Evolutionary conservation across 2,888 invertebrate species (phyloP).

Genomic region (Hemaris fuciformis): DNA sequence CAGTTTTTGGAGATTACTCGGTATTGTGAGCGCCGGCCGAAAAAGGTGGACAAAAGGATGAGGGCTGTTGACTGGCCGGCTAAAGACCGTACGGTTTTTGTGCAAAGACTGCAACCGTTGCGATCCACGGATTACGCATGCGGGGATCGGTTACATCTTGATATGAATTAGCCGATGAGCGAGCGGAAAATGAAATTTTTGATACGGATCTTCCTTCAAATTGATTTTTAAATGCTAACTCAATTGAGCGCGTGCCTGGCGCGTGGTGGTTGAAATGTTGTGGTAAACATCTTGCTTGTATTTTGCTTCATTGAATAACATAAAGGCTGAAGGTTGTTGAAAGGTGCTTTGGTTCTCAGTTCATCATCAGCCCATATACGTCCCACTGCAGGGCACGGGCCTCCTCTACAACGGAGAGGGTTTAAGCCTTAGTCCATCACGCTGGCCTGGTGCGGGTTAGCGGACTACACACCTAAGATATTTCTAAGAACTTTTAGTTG

Average conservation of each 20-base stretch:
- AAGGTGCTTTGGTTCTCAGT: too few relatives aligned
- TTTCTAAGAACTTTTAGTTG: too few relatives aligned
- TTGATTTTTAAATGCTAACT: slow-evolving; percentile 42
- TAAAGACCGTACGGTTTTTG: slow-evolving; percentile 17
- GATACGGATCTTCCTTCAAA: slow-evolving; percentile 43
- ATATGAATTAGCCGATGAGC: slow-evolving; percentile 19
- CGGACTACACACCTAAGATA: too few relatives aligned
- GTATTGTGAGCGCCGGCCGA: slow-evolving; percentile 68
- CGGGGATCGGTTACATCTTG: slow-evolving; percentile 31
- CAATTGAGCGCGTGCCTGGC: slow-evolving; percentile 23
- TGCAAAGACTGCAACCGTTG: slow-evolving; percentile 1
- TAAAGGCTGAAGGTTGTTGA: not conserved
- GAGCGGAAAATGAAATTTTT: not conserved
- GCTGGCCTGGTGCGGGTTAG: too few relatives aligned
- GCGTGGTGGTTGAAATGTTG: slow-evolving; percentile 10
- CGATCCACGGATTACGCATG: slow-evolving; percentile 26
- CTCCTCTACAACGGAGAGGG: too few relatives aligned
- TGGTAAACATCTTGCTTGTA: not conserved
- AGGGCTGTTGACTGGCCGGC: slow-evolving; percentile 72
- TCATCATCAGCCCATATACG: too few relatives aligned
- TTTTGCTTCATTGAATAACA: not conserved
- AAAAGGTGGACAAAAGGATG: slow-evolving; percentile 61
- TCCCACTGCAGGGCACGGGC: too few relatives aligned
- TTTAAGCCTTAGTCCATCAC: too few relatives aligned
- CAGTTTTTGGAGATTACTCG: slow-evolving; percentile 79